Conservation (phyloP, 2,888 invertebrate species). For the Stratiomys singularior region DNA sequence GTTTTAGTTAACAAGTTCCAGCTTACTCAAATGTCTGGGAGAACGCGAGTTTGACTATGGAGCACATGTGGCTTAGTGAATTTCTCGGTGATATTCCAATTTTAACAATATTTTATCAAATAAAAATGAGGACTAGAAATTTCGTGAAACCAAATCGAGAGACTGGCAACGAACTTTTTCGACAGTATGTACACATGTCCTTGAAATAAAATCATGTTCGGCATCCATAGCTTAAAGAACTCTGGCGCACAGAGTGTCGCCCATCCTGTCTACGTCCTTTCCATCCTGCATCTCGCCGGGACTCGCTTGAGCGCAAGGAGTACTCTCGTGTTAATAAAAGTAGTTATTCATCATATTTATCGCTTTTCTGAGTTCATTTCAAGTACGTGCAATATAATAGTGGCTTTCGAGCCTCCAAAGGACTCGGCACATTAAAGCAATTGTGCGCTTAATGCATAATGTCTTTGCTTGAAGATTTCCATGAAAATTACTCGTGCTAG, state of each 20-base stretch:
- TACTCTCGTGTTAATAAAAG: slow-evolving; percentile 43
- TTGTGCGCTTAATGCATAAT: slow-evolving; percentile 32
- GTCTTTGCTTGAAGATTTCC: slow-evolving; percentile 28
- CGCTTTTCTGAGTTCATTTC: slow-evolving; percentile 49
- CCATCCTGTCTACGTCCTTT: background rate
- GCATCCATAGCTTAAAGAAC: background rate
- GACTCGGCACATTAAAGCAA: slow-evolving; percentile 13
- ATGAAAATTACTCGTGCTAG: background rate
- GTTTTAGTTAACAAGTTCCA: too few species aligned
- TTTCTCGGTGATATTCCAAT: too few species aligned
- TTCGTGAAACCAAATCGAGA: too few species aligned
- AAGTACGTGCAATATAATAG: slow-evolving; percentile 43
- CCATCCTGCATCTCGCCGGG: background rate
- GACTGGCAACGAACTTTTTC: background rate
- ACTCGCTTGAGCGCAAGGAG: background rate
- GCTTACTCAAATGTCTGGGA: too few species aligned
- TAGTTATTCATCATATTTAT: slow-evolving; percentile 51
- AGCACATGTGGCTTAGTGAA: too few species aligned
- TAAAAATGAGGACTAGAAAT: too few species aligned
- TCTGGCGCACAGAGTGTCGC: background rate
- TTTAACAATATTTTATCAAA: too few species aligned
- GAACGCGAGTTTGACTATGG: too few species aligned
- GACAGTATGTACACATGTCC: background rate
- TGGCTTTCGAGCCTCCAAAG: slow-evolving; percentile 21
- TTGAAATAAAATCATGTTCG: background rate